phyloP scores from a whole-genome alignment of 2,113 vertebrate genomes.

The Onychostoma macrolepis region DNA sequence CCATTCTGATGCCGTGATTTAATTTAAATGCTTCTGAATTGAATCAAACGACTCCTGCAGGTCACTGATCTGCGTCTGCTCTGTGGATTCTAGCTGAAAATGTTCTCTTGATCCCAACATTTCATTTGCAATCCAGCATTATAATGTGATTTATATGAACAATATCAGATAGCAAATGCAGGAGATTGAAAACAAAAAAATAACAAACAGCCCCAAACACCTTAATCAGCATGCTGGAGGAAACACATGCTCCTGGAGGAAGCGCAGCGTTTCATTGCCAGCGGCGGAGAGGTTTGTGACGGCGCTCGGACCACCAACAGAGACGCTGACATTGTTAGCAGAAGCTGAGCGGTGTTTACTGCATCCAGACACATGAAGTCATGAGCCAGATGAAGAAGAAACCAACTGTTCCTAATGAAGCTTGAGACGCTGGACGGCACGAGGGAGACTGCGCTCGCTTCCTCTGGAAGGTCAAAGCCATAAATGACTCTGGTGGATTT shows the following conservation, averaged over 20 bases:
- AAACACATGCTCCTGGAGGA: constrained; percentile 53
- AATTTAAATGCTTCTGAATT: not conserved
- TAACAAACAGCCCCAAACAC: constrained; percentile 57
- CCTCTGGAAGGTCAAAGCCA: constrained; percentile 64
- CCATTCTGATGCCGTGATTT: not conserved
- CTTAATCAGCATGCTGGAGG: constrained; percentile 65
- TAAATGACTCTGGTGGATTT: constrained; percentile 17
- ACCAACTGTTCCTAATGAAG: constrained; percentile 64
- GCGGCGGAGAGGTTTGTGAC: constrained; percentile 48
- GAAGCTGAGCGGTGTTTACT: constrained; percentile 12
- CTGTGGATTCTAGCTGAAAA: not conserved
- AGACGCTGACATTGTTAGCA: constrained; percentile 63
- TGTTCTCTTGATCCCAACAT: not conserved
- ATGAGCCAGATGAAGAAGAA: constrained; percentile 63
- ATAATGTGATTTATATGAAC: constrained; percentile 21
- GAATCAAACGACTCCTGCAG: not conserved
- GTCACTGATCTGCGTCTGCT: not conserved
- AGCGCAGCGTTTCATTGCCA: constrained; percentile 48
- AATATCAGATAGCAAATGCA: constrained; percentile 61
- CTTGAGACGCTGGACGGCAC: constrained; percentile 10
- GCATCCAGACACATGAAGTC: not conserved
- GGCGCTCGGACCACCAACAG: constrained; percentile 70
- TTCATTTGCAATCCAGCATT: not conserved
- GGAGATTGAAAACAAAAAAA: constrained; percentile 66
- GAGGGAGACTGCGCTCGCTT: constrained; percentile 32